Evolutionary conservation across 2,888 invertebrate species (phyloP).

Genomic region (Loripinus fragilis): DNA sequence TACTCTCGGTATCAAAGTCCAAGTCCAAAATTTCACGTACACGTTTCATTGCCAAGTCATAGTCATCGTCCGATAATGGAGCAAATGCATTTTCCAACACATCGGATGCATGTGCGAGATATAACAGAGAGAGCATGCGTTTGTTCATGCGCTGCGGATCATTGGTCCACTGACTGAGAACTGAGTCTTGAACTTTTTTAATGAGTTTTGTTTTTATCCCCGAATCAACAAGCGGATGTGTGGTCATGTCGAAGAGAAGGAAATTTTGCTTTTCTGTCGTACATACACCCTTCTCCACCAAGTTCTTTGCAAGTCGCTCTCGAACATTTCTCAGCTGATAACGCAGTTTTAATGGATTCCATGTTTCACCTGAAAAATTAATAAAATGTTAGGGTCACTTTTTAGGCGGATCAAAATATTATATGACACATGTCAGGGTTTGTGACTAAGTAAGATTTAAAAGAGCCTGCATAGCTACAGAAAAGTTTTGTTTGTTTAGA

Average conservation of each 20-base stretch:
- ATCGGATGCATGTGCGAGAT: slow-evolving; percentile 98
- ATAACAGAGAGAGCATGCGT: slow-evolving; percentile 95
- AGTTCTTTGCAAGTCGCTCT: slow-evolving; percentile 98
- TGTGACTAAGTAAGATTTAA: too few species aligned
- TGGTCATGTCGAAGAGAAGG: slow-evolving; percentile 99
- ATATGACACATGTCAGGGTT: too few species aligned
- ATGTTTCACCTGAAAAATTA: slow-evolving; percentile 96
- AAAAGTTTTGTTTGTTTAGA: too few species aligned
- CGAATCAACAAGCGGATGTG: slow-evolving; percentile 98
- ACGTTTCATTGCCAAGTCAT: slow-evolving; percentile 98
- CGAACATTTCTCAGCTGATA: slow-evolving; percentile 99
- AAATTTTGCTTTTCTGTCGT: slow-evolving; percentile 99
- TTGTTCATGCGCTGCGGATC: slow-evolving; percentile 99
- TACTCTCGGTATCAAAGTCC: slow-evolving; percentile 97
- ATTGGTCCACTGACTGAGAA: slow-evolving; percentile 96
- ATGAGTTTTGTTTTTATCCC: slow-evolving; percentile 97
- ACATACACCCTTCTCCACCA: slow-evolving; percentile 99
- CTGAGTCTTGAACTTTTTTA: slow-evolving; percentile 97
- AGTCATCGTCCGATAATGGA: slow-evolving; percentile 96
- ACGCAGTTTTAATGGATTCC: slow-evolving; percentile 99
- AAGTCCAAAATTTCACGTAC: slow-evolving; percentile 97
- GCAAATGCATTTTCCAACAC: slow-evolving; percentile 99
- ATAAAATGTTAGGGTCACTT: too few species aligned
- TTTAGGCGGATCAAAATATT: too few species aligned
- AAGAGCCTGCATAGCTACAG: too few species aligned